Evolutionary conservation across 2,797 vertebrate genomes (phyloP).

Genomic region (Brachyalestes nurse): DNA sequence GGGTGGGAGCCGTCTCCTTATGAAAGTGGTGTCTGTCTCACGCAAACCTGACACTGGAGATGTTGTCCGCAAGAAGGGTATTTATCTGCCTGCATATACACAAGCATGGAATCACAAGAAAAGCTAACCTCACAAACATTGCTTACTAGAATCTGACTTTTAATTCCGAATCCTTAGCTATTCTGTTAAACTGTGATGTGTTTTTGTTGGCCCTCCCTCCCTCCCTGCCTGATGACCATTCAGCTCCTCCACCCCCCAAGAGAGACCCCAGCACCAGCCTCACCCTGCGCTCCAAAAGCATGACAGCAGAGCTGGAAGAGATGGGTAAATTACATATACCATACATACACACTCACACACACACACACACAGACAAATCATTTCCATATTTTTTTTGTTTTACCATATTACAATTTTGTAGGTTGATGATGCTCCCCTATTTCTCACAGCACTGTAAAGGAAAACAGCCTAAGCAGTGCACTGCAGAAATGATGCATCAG

Average conservation of each 20-base stretch:
- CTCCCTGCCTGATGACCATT: conserved; percentile 31
- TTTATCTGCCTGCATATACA: neutral
- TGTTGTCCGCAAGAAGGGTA: conserved; percentile 90
- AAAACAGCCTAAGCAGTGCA: neutral
- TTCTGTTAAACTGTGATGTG: neutral
- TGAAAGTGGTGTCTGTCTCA: conserved; percentile 97
- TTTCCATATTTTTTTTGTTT: neutral
- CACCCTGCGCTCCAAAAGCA: conserved; percentile 96
- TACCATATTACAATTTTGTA: neutral
- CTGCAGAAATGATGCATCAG: neutral
- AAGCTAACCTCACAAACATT: neutral
- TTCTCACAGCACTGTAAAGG: neutral
- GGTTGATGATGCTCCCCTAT: neutral
- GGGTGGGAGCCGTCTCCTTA: conserved; percentile 92
- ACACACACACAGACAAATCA: conserved; percentile 18
- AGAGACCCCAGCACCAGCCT: conserved; percentile 95
- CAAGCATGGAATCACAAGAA: neutral
- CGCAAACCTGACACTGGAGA: conserved; percentile 91
- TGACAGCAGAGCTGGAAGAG: conserved; percentile 96
- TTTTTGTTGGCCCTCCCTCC: conserved; percentile 74
- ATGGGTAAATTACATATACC: conserved; percentile 71
- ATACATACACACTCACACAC: conserved; percentile 17
- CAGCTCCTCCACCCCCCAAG: conserved; percentile 96
- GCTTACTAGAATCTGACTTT: neutral
- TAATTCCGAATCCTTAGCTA: neutral